A percentile compares a stretch with the other conserved stretches of the same genome.
These are phyloP conservation scores for Drosophila recens DNA, from an alignment of 2,888 invertebrate species.

Conservation along the genomic window DNA sequence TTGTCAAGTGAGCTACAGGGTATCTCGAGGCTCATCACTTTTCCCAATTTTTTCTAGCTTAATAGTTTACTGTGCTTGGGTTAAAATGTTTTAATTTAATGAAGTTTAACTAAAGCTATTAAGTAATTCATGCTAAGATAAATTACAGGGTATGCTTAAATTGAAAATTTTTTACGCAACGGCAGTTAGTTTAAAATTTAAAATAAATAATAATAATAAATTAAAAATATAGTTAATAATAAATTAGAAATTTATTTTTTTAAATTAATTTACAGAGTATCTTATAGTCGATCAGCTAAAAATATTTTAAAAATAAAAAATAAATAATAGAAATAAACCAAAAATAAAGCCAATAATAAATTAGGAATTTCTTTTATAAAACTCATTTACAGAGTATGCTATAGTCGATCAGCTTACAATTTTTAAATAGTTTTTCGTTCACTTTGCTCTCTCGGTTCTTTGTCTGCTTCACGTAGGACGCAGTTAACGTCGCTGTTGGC, in stretches of 20 bases:
- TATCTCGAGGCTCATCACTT: no score
- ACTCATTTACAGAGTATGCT: neutral
- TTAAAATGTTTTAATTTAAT: no score
- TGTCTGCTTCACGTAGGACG: constrained; percentile 40
- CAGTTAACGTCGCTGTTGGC: constrained; percentile 19
- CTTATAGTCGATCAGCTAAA: neutral
- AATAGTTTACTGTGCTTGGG: no score
- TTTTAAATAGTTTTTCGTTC: neutral
- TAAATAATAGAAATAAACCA: neutral
- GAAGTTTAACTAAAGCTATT: no score
- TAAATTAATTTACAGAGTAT: neutral
- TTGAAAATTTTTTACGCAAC: no score
- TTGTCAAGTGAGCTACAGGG: no score
- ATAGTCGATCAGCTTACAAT: neutral
- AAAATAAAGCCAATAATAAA: neutral
- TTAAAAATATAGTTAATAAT: neutral
- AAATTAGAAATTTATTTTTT: neutral
- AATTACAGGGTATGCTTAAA: no score
- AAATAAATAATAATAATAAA: no score
- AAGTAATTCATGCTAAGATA: no score
- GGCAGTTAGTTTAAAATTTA: no score
- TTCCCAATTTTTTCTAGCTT: no score
- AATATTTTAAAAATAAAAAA: no score
- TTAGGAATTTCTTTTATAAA: neutral
- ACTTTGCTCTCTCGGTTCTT: constrained; percentile 23